A percentile compares a stretch with the other conserved stretches of the same genome.
Conservation (phyloP, 2,113 vertebrate species). For the Regulus satrapa region DNA sequence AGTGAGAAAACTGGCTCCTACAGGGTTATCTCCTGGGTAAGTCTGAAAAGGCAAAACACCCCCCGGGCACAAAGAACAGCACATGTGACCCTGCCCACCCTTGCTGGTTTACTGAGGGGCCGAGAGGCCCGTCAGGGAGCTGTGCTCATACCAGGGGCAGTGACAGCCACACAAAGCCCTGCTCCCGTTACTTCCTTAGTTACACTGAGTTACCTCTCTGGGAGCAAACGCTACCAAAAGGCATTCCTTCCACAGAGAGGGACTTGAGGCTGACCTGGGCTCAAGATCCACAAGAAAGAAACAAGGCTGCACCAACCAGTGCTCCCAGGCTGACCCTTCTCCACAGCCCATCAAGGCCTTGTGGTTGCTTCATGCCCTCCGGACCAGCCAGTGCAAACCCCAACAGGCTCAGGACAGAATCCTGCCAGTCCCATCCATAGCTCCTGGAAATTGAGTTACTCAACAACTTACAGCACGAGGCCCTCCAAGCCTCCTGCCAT, state of each 20-base stretch:
- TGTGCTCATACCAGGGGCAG: fast-evolving
- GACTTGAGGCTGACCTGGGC: background rate
- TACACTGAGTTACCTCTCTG: background rate
- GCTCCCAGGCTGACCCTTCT: background rate
- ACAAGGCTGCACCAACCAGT: fast-evolving
- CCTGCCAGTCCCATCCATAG: background rate
- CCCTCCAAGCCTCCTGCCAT: background rate
- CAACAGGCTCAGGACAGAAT: background rate
- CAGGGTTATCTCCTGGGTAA: background rate
- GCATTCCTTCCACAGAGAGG: background rate
- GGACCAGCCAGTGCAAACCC: background rate
- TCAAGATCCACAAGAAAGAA: background rate
- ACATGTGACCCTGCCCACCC: background rate
- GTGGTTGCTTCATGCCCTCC: background rate
- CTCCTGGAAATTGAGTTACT: background rate
- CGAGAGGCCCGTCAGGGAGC: background rate
- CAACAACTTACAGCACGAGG: background rate
- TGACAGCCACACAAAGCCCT: background rate
- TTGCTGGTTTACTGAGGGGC: background rate
- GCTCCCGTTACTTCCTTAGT: fast-evolving
- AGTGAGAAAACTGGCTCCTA: background rate
- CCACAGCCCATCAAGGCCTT: background rate
- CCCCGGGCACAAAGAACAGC: fast-evolving
- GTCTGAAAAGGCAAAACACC: background rate
- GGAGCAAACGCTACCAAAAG: background rate